phyloP scores from a whole-genome alignment of 2,888 invertebrate species.

The Drosophila ezoana region DNA sequence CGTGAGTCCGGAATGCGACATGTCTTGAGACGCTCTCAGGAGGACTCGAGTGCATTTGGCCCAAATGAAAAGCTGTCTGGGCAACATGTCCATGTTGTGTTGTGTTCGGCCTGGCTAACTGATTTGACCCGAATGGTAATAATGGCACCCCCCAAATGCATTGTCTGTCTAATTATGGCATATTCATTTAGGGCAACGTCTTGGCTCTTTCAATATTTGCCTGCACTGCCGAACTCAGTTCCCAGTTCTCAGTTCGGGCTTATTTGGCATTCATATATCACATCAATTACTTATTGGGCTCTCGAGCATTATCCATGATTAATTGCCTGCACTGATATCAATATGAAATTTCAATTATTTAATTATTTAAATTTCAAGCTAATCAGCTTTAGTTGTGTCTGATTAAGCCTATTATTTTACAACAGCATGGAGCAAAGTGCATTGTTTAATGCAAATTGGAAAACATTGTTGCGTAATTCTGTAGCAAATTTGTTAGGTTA shows the following conservation, averaged over 20 bases:
- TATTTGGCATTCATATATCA: constrained; percentile 11
- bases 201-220: constrained; percentile 11
- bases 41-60: constrained; percentile 69
- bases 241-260: background rate
- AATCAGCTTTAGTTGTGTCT: constrained; percentile 12
- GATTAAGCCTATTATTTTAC: constrained; percentile 2
- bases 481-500: background rate
- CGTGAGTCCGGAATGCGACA: constrained; percentile 50
- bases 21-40: constrained; percentile 48
- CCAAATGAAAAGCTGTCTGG: constrained; percentile 72
- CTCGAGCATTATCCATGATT: constrained; percentile 9
- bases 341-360: constrained; percentile 18
- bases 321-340: constrained; percentile 11
- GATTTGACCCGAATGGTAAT: constrained; percentile 45
- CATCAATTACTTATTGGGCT: constrained; percentile 21
- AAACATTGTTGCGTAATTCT: background rate
- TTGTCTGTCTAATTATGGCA: constrained; percentile 61
- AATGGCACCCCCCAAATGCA: background rate
- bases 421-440: background rate
- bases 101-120: constrained; percentile 17
- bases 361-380: constrained; percentile 18
- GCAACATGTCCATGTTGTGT: constrained; percentile 36
- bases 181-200: constrained; percentile 30
- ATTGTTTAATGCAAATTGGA: background rate
- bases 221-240: constrained; percentile 6